phyloP scores from a whole-genome alignment of 1,140 invertebrate species.

The Lanistes nyassanus region DNA sequence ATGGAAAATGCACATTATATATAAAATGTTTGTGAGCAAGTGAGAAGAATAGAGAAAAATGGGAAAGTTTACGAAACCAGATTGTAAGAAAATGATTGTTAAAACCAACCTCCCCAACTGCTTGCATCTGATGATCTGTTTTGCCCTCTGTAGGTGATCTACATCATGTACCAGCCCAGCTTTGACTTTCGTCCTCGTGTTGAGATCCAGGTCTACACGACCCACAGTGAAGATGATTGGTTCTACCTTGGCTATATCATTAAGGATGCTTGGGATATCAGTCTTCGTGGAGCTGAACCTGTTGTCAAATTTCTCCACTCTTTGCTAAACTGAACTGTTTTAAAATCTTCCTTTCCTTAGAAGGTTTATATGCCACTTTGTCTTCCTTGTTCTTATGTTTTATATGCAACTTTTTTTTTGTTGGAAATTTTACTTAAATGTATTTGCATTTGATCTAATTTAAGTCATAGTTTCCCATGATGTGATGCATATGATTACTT shows the following conservation, averaged over 20 bases:
- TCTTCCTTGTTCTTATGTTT: background rate
- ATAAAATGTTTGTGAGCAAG: too few relatives aligned
- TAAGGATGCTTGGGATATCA: conserved; percentile 36
- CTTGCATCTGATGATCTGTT: too few relatives aligned
- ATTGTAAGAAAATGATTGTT: too few relatives aligned
- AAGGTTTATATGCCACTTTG: background rate
- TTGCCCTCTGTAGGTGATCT: conserved; percentile 33
- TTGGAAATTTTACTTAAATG: background rate
- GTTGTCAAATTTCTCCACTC: conserved; percentile 24
- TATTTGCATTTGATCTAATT: background rate
- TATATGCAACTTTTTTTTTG: background rate
- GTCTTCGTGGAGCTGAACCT: conserved; percentile 24
- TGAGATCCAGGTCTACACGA: conserved; percentile 46
- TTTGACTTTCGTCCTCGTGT: conserved; percentile 38
- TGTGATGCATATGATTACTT: too few relatives aligned
- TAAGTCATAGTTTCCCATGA: background rate
- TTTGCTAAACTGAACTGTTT: conserved; percentile 15
- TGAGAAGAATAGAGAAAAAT: too few relatives aligned
- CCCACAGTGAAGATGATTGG: conserved; percentile 42
- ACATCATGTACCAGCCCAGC: conserved; percentile 45
- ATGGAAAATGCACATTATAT: too few relatives aligned
- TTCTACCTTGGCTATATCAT: conserved; percentile 51
- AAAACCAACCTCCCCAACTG: too few relatives aligned
- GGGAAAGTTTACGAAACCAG: too few relatives aligned
- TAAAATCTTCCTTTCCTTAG: background rate